A percentile compares a stretch with the other conserved stretches of the same genome.
These are phyloP conservation scores for Eleutherodactylus coqui DNA, from an alignment of 2,797 vertebrate genomes.

Conservation along the genomic window DNA sequence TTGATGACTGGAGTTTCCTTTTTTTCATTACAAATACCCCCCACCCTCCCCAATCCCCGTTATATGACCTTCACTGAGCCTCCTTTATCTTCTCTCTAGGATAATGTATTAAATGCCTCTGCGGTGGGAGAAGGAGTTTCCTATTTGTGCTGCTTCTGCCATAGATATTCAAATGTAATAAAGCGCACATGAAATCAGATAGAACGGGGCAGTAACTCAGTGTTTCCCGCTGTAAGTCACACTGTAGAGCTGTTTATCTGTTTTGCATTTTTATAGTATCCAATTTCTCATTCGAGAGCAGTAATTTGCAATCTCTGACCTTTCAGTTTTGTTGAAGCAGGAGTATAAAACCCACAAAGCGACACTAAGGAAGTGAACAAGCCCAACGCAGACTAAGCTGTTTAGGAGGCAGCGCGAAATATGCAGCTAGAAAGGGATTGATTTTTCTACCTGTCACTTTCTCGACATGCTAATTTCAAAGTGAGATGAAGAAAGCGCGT, in stretches of 20 bases:
- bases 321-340: slow-evolving; percentile 59
- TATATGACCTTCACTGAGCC: not conserved
- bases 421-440: slow-evolving; percentile 59
- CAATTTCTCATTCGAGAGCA: slow-evolving; percentile 62
- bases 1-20: not conserved
- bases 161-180: slow-evolving; percentile 52
- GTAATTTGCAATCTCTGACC: slow-evolving; percentile 65
- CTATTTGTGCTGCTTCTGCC: slow-evolving; percentile 22
- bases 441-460: slow-evolving; percentile 64
- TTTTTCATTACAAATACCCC: not conserved
- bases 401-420: slow-evolving; percentile 56
- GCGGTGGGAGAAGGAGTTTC: not conserved
- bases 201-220: slow-evolving; percentile 47
- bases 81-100: not conserved
- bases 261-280: slow-evolving; percentile 65
- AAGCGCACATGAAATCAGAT: slow-evolving; percentile 47
- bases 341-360: slow-evolving; percentile 61
- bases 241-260: slow-evolving; percentile 59
- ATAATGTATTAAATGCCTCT: slow-evolving; percentile 1
- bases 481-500: slow-evolving; percentile 56
- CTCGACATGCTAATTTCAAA: slow-evolving; percentile 62
- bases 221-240: slow-evolving; percentile 51
- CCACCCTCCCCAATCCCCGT: too few species aligned
- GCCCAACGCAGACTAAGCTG: slow-evolving; percentile 42
- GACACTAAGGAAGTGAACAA: slow-evolving; percentile 54